Percentiles rank a stretch among this genome's conserved stretches.
Conservation (phyloP, 2,113 vertebrate species). For the Neotragus pygmaeus region DNA sequence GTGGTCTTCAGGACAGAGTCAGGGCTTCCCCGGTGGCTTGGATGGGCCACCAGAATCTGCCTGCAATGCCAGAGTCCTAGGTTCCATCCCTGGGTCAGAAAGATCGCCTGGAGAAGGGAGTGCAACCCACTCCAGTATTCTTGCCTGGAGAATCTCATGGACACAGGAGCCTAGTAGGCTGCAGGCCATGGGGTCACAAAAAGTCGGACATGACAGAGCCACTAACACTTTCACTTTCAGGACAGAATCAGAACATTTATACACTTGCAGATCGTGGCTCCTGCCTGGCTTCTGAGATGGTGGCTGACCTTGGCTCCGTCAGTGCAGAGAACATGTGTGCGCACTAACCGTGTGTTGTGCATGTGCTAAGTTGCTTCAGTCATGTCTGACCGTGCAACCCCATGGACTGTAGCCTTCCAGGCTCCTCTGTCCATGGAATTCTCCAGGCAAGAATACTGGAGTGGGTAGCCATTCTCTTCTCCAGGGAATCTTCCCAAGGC, state of each 20-base stretch:
- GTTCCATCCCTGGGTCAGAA: neutral
- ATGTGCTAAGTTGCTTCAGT: neutral
- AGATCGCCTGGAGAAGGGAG: neutral
- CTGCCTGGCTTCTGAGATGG: neutral
- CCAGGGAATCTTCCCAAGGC: neutral
- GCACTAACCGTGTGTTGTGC: neutral
- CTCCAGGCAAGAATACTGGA: neutral
- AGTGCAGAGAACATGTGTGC: neutral
- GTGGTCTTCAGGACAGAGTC: neutral
- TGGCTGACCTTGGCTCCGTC: neutral
- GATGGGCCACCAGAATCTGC: neutral
- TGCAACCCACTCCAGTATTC: neutral
- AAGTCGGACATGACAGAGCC: accelerated
- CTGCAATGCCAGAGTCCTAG: neutral
- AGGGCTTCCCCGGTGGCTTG: neutral
- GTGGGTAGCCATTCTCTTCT: neutral
- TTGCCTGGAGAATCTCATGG: neutral
- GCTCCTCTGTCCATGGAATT: neutral
- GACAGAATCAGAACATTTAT: neutral
- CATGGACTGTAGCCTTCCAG: neutral
- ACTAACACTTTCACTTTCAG: neutral
- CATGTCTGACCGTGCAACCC: neutral
- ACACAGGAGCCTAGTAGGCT: neutral
- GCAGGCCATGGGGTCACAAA: neutral
- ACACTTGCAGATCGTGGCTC: neutral